phyloP scores from a whole-genome alignment of 2,113 vertebrate genomes.

The Glareola pratincola region DNA sequence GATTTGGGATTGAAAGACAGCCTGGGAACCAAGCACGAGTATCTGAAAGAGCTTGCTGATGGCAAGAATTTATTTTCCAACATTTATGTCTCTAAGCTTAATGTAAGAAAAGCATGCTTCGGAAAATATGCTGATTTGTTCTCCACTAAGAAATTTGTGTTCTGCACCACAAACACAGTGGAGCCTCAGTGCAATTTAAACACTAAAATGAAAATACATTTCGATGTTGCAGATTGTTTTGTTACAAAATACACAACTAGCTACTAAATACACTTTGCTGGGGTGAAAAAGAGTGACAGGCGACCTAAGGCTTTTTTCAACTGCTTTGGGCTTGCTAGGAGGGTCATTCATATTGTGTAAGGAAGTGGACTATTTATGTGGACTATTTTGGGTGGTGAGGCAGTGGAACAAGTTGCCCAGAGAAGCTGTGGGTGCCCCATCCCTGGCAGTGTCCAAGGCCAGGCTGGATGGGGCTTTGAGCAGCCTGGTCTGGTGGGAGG shows the following conservation, averaged over 20 bases:
- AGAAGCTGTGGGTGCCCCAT: not conserved
- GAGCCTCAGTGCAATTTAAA: not conserved
- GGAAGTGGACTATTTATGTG: not conserved
- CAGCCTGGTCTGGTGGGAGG: not conserved
- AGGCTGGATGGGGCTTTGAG: not conserved
- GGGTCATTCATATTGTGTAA: rapidly evolving
- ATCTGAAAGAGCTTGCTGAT: not conserved
- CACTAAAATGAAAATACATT: not conserved
- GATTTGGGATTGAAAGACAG: not conserved
- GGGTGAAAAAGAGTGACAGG: not conserved
- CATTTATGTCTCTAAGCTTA: not conserved
- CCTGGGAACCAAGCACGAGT: not conserved
- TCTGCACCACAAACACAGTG: not conserved
- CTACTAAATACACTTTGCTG: not conserved
- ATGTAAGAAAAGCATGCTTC: not conserved
- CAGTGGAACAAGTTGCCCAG: not conserved
- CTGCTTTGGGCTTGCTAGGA: not conserved
- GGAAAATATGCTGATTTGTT: not conserved
- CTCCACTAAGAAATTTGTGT: not conserved
- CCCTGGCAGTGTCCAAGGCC: not conserved
- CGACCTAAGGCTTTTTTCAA: not conserved
- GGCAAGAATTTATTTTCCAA: not conserved
- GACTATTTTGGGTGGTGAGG: not conserved
- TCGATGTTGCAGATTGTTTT: not conserved
- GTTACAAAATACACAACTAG: not conserved